Conservation (phyloP, 1,140 invertebrate genomes). For the Listronotus bonariensis region DNA sequence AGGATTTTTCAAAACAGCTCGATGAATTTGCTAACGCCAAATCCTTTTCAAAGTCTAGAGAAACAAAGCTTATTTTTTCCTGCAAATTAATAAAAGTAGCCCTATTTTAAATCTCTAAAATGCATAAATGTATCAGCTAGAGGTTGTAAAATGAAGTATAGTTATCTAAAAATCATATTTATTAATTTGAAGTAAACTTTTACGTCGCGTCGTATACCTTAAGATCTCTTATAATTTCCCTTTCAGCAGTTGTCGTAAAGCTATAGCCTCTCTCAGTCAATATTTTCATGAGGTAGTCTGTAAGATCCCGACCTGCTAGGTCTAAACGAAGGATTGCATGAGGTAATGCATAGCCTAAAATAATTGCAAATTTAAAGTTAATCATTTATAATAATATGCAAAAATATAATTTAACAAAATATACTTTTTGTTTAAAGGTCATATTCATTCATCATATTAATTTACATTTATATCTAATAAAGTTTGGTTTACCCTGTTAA, state of each 20-base stretch:
- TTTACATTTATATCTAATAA: too few species aligned
- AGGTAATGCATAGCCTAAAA: slow-evolving; percentile 61
- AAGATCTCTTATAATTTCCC: slow-evolving; percentile 78
- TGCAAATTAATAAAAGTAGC: background rate
- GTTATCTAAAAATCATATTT: too few species aligned
- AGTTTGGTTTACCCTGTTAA: too few species aligned
- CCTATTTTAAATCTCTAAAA: too few species aligned
- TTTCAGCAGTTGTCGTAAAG: slow-evolving; percentile 67
- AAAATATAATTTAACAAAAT: too few species aligned
- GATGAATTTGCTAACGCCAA: slow-evolving; percentile 68
- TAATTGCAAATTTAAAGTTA: too few species aligned
- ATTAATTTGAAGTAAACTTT: too few species aligned
- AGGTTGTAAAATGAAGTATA: too few species aligned
- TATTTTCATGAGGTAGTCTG: slow-evolving; percentile 76
- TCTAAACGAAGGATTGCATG: slow-evolving; percentile 82
- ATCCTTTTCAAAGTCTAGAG: slow-evolving; percentile 65
- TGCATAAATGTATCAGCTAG: too few species aligned
- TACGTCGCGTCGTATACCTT: slow-evolving; percentile 52
- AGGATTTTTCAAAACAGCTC: slow-evolving; percentile 74
- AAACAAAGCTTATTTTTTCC: slow-evolving; percentile 77
- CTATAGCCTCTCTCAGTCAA: slow-evolving; percentile 67
- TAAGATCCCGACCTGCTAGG: slow-evolving; percentile 74
- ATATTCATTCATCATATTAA: too few species aligned
- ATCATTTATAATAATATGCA: too few species aligned
- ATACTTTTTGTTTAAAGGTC: too few species aligned